Evolutionary conservation across 2,888 invertebrate genomes (phyloP).

Genomic region (Didymodactylos carnosus): DNA sequence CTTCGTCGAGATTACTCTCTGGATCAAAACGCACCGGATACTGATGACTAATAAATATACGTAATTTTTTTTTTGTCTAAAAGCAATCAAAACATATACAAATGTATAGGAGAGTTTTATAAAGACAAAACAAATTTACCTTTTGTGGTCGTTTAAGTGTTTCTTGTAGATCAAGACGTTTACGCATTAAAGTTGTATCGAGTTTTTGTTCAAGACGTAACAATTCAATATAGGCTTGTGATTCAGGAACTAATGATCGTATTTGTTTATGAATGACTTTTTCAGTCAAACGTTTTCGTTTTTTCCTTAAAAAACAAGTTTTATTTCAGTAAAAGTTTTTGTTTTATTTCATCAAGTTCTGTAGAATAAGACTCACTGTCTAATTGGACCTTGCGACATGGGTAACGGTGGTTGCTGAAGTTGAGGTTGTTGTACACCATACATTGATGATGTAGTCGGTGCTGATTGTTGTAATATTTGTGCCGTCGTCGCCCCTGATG

Average conservation of each 20-base stretch:
- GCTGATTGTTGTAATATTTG: neutral
- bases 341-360: no score
- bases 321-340: neutral
- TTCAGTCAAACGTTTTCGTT: slow-evolving; percentile 2
- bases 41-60: slow-evolving; percentile 96
- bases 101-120: neutral
- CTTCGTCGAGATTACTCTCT: slow-evolving; percentile 24
- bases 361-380: no score
- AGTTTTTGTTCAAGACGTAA: slow-evolving; percentile 89
- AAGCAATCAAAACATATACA: slow-evolving; percentile 5
- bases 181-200: slow-evolving; percentile 92
- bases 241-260: slow-evolving; percentile 75
- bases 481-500: no score
- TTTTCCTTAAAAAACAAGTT: neutral
- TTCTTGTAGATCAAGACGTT: slow-evolving; percentile 90
- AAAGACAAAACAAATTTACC: neutral
- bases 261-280: slow-evolving; percentile 20
- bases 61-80: slow-evolving; percentile 68
- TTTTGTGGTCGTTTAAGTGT: slow-evolving; percentile 68
- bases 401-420: neutral
- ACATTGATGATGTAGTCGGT: neutral
- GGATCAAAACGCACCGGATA: slow-evolving; percentile 60
- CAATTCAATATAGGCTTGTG: slow-evolving; percentile 97
- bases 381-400: neutral
- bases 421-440: neutral